These are phyloP conservation scores for Theretra japonica DNA, from an alignment of 2,888 invertebrate species.

Conservation along the genomic window DNA sequence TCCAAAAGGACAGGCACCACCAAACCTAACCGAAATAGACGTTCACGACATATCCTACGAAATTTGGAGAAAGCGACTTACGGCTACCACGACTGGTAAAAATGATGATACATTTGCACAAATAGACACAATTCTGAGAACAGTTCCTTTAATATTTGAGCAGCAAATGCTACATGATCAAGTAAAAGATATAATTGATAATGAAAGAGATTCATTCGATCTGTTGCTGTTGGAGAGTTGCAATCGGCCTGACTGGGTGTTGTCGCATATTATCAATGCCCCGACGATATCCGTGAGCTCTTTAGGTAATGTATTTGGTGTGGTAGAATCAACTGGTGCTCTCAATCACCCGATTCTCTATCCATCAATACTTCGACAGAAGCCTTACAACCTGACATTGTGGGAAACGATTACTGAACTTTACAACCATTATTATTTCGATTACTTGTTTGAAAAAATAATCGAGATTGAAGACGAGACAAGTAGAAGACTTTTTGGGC, in stretches of 20 bases:
- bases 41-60: conserved; percentile 53
- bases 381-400: conserved; percentile 46
- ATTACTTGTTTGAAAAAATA: conserved; percentile 22
- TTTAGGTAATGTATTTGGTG: conserved; percentile 41
- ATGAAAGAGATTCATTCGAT: conserved; percentile 45
- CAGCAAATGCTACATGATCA: conserved; percentile 33
- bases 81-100: conserved; percentile 27
- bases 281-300: conserved; percentile 59
- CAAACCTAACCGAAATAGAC: conserved; percentile 57
- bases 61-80: conserved; percentile 34
- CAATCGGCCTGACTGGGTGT: conserved; percentile 37
- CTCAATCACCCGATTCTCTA: conserved; percentile 52
- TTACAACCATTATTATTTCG: conserved; percentile 37
- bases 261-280: conserved; percentile 42
- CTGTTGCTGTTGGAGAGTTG: conserved; percentile 49
- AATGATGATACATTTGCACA: conserved; percentile 34
- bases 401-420: conserved; percentile 52
- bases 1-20: conserved; percentile 43
- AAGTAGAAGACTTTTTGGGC: conserved; percentile 41
- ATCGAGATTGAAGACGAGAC: conserved; percentile 34
- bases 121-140: conserved; percentile 15
- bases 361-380: conserved; percentile 41
- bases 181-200: conserved; percentile 40
- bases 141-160: conserved; percentile 35
- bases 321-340: conserved; percentile 48